Conservation (phyloP, 2,888 invertebrate species). For the Lasioglossum leucozonium region DNA sequence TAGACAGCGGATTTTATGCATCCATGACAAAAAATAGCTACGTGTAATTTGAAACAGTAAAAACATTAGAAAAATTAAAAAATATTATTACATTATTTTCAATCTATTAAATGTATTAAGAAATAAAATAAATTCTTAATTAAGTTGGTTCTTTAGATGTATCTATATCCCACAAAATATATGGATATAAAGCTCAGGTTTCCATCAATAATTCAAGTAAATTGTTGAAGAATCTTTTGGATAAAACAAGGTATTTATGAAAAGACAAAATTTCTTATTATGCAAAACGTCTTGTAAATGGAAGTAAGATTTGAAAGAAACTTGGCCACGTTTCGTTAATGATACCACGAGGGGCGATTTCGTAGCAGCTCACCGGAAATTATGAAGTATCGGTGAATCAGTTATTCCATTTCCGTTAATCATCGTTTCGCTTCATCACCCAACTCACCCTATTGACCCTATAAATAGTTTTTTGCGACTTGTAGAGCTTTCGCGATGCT, state of each 20-base stretch:
- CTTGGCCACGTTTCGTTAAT: slow-evolving; percentile 39
- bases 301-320: slow-evolving; percentile 4
- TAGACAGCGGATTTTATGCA: too few species aligned
- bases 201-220: neutral
- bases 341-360: slow-evolving; percentile 36
- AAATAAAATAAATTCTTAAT: too few species aligned
- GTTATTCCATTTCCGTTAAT: slow-evolving; percentile 78
- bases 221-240: neutral
- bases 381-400: slow-evolving; percentile 79
- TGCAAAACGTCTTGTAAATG: neutral
- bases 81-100: too few species aligned
- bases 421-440: slow-evolving; percentile 59
- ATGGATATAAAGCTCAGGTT: neutral
- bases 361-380: slow-evolving; percentile 73
- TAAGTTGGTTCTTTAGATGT: neutral
- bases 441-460: slow-evolving; percentile 27
- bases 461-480: slow-evolving; percentile 10
- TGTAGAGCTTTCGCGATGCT: neutral
- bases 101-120: too few species aligned
- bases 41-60: too few species aligned
- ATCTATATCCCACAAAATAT: neutral
- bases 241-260: too few species aligned
- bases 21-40: too few species aligned
- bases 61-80: too few species aligned
- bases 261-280: neutral